Percentiles rank a stretch among this genome's conserved stretches.
Conservation (phyloP, 2,113 vertebrate genomes). For the Nothocercus julius region DNA sequence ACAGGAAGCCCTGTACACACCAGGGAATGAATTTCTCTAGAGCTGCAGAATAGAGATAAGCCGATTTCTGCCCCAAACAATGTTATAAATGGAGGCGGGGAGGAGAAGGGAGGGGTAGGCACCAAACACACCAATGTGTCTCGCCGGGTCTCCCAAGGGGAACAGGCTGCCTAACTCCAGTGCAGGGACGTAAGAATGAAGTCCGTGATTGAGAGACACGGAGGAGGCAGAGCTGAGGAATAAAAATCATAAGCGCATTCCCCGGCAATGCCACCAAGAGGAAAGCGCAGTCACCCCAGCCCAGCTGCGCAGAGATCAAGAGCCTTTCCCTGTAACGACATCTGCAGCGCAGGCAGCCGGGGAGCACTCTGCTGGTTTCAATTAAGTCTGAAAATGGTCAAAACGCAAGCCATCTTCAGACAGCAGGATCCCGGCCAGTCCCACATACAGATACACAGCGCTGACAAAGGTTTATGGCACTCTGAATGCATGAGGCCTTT, state of each 20-base stretch:
- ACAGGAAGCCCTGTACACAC: slow-evolving; percentile 11
- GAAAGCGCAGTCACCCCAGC: rapidly evolving
- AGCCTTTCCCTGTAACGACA: neutral
- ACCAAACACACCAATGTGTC: neutral
- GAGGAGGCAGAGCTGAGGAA: neutral
- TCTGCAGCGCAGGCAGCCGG: slow-evolving; percentile 41
- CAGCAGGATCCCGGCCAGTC: neutral
- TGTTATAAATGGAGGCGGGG: neutral
- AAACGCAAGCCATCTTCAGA: neutral
- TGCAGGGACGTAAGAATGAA: neutral
- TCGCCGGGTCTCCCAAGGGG: rapidly evolving
- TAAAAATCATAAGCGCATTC: neutral
- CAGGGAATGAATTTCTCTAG: neutral
- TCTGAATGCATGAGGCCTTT: rapidly evolving
- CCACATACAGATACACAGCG: rapidly evolving
- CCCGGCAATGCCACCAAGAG: neutral
- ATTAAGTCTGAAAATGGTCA: slow-evolving; percentile 2
- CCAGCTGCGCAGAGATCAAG: neutral
- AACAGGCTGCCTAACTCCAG: neutral
- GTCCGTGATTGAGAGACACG: neutral
- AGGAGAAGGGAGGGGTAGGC: neutral
- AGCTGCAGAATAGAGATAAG: slow-evolving; percentile 56
- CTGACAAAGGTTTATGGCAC: neutral
- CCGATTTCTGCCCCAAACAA: slow-evolving; percentile 11
- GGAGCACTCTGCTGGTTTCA: slow-evolving; percentile 18